Conservation (phyloP, 2,113 vertebrate species). For the Gnathonemus echidnorhynchus region DNA sequence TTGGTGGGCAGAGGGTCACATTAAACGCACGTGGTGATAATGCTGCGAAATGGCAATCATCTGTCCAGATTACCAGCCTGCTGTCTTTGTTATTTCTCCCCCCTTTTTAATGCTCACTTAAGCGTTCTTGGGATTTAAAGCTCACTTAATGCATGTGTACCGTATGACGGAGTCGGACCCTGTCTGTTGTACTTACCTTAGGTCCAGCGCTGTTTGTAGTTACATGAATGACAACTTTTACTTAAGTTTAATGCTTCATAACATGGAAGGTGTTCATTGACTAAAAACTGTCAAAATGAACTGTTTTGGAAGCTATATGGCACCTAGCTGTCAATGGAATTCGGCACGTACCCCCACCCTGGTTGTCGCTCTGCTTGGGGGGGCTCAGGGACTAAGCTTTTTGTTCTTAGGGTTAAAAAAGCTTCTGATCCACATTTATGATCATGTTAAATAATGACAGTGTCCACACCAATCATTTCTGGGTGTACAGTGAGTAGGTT, state of each 20-base stretch:
- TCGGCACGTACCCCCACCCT: not conserved
- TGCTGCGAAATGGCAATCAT: conserved; percentile 69
- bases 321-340: not conserved
- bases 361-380: not conserved
- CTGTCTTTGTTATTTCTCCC: conserved; percentile 27
- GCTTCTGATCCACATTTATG: not conserved
- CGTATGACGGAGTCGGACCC: conserved; percentile 47
- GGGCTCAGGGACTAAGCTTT: not conserved
- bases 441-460: not conserved
- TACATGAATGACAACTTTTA: not conserved
- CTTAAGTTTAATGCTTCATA: not conserved
- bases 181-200: conserved; percentile 34
- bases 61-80: conserved; percentile 42
- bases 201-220: conserved; percentile 37
- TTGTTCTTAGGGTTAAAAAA: not conserved
- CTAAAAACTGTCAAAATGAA: not conserved
- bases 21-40: conserved; percentile 48
- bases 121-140: conserved; percentile 42
- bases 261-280: not conserved
- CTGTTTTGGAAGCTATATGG: not conserved
- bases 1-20: conserved; percentile 54
- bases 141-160: conserved; percentile 61
- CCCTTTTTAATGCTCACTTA: conserved; percentile 33
- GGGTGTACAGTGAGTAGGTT: not conserved
- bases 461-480: not conserved